Evolutionary conservation across 2,113 vertebrate genomes (phyloP).

Genomic region (Hemiscyllium ocellatum): DNA sequence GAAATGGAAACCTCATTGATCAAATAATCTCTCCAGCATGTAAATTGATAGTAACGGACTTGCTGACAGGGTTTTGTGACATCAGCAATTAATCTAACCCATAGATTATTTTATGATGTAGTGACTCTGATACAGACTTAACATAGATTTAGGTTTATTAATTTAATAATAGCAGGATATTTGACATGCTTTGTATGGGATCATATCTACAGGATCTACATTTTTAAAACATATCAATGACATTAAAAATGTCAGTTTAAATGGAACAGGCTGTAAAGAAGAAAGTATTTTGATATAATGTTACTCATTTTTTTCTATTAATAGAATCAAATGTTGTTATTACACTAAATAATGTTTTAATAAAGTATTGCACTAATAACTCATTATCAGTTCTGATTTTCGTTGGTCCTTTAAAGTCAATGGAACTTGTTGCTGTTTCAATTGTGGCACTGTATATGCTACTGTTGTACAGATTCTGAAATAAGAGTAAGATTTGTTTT

Average conservation of each 20-base stretch:
- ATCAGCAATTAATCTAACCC: not conserved
- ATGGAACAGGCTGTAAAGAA: not conserved
- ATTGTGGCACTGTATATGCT: not conserved
- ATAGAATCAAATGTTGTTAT: not conserved
- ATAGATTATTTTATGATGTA: constrained; percentile 4
- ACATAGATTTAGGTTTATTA: not conserved
- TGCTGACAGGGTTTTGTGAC: not conserved
- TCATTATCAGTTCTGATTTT: not conserved
- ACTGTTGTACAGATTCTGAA: not conserved
- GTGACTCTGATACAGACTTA: not conserved
- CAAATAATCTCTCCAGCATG: not conserved
- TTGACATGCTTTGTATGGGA: not conserved
- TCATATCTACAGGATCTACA: not conserved
- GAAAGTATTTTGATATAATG: not conserved
- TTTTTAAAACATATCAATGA: too few species aligned
- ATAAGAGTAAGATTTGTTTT: not conserved
- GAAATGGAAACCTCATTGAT: not conserved
- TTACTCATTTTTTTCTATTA: not conserved
- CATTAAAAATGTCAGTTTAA: not conserved
- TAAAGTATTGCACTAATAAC: not conserved
- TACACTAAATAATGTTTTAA: not conserved
- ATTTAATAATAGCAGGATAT: not conserved
- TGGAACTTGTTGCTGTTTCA: not conserved
- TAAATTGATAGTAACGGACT: constrained; percentile 13
- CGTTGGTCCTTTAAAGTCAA: not conserved